These are phyloP conservation scores for Cryptocheilus praepositus DNA, from an alignment of 2,888 invertebrate genomes.

Conservation along the genomic window DNA sequence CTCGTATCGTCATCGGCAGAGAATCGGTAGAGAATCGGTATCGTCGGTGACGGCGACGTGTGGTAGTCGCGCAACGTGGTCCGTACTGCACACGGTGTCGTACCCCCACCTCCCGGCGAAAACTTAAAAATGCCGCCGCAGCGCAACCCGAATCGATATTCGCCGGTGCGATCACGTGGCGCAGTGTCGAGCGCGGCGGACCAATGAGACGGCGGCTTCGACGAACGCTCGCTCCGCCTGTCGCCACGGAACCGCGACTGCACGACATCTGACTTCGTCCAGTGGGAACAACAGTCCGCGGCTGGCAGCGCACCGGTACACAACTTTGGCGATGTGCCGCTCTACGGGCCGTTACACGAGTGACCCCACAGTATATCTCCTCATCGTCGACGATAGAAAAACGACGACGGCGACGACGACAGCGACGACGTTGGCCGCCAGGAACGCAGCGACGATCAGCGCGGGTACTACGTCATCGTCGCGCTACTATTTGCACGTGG, in stretches of 20 bases:
- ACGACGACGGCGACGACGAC: slow-evolving; percentile 3
- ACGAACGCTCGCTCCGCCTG: slow-evolving; percentile 51
- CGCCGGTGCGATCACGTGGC: slow-evolving; percentile 78
- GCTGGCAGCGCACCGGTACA: slow-evolving; percentile 67
- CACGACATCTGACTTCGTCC: slow-evolving; percentile 53
- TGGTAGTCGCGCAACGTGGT: slow-evolving; percentile 51
- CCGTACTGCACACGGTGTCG: slow-evolving; percentile 56
- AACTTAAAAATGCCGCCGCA: slow-evolving; percentile 90
- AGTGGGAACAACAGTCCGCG: slow-evolving; percentile 64
- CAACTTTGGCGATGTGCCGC: slow-evolving; percentile 69
- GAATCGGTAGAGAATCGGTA: slow-evolving; percentile 34
- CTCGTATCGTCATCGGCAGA: slow-evolving; percentile 13
- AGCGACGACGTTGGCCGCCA: slow-evolving; percentile 1
- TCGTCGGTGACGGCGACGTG: neutral
- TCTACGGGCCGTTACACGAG: slow-evolving; percentile 74
- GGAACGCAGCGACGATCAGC: slow-evolving; percentile 6
- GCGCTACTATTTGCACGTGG: slow-evolving; percentile 17
- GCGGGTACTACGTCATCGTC: slow-evolving; percentile 15
- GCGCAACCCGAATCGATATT: slow-evolving; percentile 87
- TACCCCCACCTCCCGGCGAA: slow-evolving; percentile 68
- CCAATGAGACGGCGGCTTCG: slow-evolving; percentile 67
- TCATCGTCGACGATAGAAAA: slow-evolving; percentile 28
- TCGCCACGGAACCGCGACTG: slow-evolving; percentile 43
- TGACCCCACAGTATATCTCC: slow-evolving; percentile 61
- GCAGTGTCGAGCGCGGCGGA: slow-evolving; percentile 41